These are phyloP conservation scores for Nothobranchius furzeri DNA, from an alignment of 2,113 vertebrate species.

Conservation along the genomic window DNA sequence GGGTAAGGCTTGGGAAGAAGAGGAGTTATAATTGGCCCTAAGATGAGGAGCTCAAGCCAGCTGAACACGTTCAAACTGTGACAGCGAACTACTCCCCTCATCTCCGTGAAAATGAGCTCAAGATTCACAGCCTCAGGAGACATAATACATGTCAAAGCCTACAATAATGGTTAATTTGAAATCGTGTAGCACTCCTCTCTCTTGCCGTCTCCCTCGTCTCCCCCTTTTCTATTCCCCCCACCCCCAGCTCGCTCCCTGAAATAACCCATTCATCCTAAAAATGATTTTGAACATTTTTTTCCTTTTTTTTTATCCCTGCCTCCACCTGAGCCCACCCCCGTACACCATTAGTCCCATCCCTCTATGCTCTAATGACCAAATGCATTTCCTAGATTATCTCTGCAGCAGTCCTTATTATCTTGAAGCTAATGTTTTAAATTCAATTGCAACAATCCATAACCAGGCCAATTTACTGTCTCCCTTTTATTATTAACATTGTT, in stretches of 20 bases:
- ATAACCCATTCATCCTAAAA: slow-evolving; percentile 77
- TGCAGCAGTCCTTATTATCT: slow-evolving; percentile 71
- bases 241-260: slow-evolving; percentile 51
- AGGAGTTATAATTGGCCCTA: slow-evolving; percentile 76
- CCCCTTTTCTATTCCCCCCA: slow-evolving; percentile 52
- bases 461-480: slow-evolving; percentile 77
- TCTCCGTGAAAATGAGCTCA: slow-evolving; percentile 79
- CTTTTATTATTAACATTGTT: background rate
- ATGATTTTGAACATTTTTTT: slow-evolving; percentile 63
- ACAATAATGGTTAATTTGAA: slow-evolving; percentile 82
- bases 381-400: slow-evolving; percentile 79
- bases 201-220: slow-evolving; percentile 37
- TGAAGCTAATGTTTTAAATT: slow-evolving; percentile 80
- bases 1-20: slow-evolving; percentile 68
- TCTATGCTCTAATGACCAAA: slow-evolving; percentile 72
- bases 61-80: slow-evolving; percentile 69
- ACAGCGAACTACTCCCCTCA: slow-evolving; percentile 73
- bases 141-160: slow-evolving; percentile 78
- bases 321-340: slow-evolving; percentile 61
- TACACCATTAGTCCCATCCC: slow-evolving; percentile 71
- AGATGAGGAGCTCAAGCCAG: slow-evolving; percentile 74
- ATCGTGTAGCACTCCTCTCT: slow-evolving; percentile 72
- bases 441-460: slow-evolving; percentile 80
- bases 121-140: slow-evolving; percentile 76
- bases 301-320: slow-evolving; percentile 17